phyloP scores from a whole-genome alignment of 2,888 invertebrate species.

The Exephanes ischioxanthus region DNA sequence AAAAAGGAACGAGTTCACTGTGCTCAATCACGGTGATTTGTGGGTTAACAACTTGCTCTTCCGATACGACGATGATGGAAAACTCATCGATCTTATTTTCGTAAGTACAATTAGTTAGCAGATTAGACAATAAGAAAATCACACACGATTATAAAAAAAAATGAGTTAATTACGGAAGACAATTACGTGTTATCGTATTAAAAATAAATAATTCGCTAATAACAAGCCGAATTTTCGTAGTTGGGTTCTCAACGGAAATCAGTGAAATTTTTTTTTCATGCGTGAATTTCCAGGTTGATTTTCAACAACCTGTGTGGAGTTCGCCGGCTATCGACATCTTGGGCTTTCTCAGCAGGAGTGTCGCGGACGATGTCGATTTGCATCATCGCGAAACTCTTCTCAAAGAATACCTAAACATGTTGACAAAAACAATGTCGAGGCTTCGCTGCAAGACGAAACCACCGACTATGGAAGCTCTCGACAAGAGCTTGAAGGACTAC shows the following conservation, averaged over 20 bases:
- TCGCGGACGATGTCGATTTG: neutral
- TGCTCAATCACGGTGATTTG: conserved; percentile 75
- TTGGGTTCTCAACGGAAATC: neutral
- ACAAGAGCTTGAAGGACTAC: conserved; percentile 64
- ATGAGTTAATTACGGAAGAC: too few relatives aligned
- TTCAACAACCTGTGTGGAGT: conserved; percentile 83
- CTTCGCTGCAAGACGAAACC: conserved; percentile 74
- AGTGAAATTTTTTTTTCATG: too few relatives aligned
- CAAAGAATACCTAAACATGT: conserved; percentile 72
- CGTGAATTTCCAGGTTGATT: conserved; percentile 84
- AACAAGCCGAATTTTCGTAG: neutral
- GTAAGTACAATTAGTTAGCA: conserved; percentile 71
- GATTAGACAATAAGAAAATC: too few relatives aligned
- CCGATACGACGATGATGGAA: conserved; percentile 72
- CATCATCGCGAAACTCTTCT: conserved; percentile 70
- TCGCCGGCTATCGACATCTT: conserved; percentile 85
- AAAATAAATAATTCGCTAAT: neutral
- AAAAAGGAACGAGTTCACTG: conserved; percentile 76
- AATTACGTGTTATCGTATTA: neutral
- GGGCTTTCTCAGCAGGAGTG: conserved; percentile 70
- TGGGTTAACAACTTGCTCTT: too few relatives aligned
- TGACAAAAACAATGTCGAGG: conserved; percentile 73
- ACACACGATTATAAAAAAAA: too few relatives aligned
- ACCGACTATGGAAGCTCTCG: conserved; percentile 72
- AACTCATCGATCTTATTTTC: conserved; percentile 77